A percentile compares a stretch with the other conserved stretches of the same genome.
Conservation (phyloP, 1,140 invertebrate genomes). For the Ridgeia piscesae region DNA sequence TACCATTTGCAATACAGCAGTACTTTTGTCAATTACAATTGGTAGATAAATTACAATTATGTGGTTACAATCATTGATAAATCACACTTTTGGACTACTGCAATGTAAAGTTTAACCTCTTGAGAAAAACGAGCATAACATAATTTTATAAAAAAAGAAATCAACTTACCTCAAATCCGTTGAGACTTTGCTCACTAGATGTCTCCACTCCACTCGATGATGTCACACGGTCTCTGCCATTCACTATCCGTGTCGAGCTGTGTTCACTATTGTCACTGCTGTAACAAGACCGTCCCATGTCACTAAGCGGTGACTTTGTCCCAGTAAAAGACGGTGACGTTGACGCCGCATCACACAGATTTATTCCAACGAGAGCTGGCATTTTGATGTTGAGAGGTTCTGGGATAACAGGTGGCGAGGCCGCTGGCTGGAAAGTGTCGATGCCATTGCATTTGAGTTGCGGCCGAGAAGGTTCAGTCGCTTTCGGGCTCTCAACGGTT, state of each 20-base stretch:
- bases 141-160: background rate
- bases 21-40: too few species aligned
- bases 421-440: background rate
- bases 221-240: background rate
- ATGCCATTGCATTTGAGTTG: background rate
- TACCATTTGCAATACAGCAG: too few species aligned
- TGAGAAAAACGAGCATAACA: too few species aligned
- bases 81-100: too few species aligned
- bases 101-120: too few species aligned
- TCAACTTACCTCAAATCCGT: background rate
- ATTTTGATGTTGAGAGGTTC: background rate
- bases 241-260: background rate
- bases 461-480: background rate
- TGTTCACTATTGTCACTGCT: background rate
- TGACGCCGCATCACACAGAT: background rate
- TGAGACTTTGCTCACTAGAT: slow-evolving; percentile 58
- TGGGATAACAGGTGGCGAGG: background rate
- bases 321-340: background rate
- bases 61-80: too few species aligned
- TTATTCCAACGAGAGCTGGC: background rate
- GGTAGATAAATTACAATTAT: too few species aligned
- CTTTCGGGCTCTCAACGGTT: background rate
- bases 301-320: background rate
- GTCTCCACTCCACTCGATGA: slow-evolving; percentile 35
- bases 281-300: background rate